Evolutionary conservation across 2,888 invertebrate species (phyloP).

Genomic region (Ophion ventricosus): DNA sequence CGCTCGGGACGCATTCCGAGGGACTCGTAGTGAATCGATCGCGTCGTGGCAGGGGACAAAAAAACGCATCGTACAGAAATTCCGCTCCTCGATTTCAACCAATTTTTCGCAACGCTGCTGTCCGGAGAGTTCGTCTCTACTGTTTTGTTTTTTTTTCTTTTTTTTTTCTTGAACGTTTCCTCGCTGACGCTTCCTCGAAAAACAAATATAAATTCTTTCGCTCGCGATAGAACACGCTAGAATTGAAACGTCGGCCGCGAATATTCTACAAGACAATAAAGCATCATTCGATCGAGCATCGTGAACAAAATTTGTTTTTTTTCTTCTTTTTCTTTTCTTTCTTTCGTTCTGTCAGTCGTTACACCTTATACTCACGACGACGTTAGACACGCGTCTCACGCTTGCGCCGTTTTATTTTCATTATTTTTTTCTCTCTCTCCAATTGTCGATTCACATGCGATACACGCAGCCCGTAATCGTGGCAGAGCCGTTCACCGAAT

Average conservation of each 20-base stretch:
- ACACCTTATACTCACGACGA: slow-evolving; percentile 80
- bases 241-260: slow-evolving; percentile 34
- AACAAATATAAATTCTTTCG: slow-evolving; percentile 32
- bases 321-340: no score
- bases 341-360: slow-evolving; percentile 74
- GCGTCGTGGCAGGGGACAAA: slow-evolving; percentile 17
- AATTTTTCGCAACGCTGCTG: slow-evolving; percentile 30
- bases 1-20: slow-evolving; percentile 33
- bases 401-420: slow-evolving; percentile 43
- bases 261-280: slow-evolving; percentile 25
- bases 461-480: slow-evolving; percentile 50
- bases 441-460: slow-evolving; percentile 52
- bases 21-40: slow-evolving; percentile 9
- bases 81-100: slow-evolving; percentile 13
- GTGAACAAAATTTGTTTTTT: slow-evolving; percentile 53
- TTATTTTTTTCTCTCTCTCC: slow-evolving; percentile 15
- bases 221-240: slow-evolving; percentile 61
- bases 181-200: slow-evolving; percentile 51
- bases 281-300: slow-evolving; percentile 49
- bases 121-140: neutral
- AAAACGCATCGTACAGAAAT: slow-evolving; percentile 56
- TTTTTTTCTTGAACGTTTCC: slow-evolving; percentile 32
- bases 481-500: slow-evolving; percentile 47
- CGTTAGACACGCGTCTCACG: slow-evolving; percentile 58
- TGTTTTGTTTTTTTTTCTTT: neutral